Evolutionary conservation across 2,797 vertebrate genomes (phyloP), one percentile per base, ranked within the genome.

Genomic region (Sebastes kiyomatsui): DNA sequence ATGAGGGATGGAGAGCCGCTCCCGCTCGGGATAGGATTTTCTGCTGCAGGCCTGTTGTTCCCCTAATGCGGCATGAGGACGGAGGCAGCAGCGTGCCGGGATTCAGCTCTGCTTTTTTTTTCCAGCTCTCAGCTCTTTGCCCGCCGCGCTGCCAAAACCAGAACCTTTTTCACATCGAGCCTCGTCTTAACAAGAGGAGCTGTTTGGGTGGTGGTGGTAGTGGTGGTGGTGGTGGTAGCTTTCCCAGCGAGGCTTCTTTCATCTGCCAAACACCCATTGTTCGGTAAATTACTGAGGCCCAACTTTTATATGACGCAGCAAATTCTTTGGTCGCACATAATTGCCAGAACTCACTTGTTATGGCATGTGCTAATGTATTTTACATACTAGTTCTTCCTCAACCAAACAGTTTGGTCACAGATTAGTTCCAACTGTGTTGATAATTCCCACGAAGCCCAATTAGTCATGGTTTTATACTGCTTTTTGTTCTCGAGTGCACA

Each of bases 31-130:
- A 91, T 72, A 67, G 82, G 87, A 93, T 90, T 92, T 90, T 59
- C 75, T 74, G 82, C 85, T 81, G 65, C 72, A 67, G 82, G 87
- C 78, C 70, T 67, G 84, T 88, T 94, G 88, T 90, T 93, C 75
- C 58, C 79, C n/a, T 90, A 91, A 92, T 85, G 83, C 87, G 87
- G 88, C 91, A 35, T 89, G 89, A 89, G 88, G 85, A 84, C 69
- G 75, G 83, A 87, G 66, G 75, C 77, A 35, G 80, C 56, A 8
- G 86, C 64, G 62, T 79, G 79, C 76, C 4, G 46, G 69, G 85
- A 85, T 76, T 73, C 77, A 56, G 80, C 82, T 77, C 64, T 46
- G 83, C 82, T 86, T 54, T 20, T 9, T 16, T 14, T 49, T 78
- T 87, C 79, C 84, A 88, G 66, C 81, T 83, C 67, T 81, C 75